These are phyloP conservation scores for Epinephelus awoara DNA, from an alignment of 2,797 vertebrate genomes.

Conservation along the genomic window DNA sequence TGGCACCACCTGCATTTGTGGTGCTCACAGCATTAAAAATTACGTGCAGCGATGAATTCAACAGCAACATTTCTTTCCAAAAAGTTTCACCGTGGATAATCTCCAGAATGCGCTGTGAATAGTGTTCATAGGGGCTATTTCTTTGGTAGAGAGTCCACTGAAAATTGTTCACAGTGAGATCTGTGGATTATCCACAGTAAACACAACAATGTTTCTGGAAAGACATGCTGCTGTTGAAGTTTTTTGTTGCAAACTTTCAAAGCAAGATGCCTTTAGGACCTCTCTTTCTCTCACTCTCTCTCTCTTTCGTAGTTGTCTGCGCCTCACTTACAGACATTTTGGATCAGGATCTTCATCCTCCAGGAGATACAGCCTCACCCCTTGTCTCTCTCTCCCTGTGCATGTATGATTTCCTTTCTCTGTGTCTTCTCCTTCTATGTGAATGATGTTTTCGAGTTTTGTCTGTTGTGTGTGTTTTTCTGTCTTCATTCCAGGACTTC, in stretches of 20 bases:
- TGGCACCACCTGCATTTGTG: background rate
- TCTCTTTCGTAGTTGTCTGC: background rate
- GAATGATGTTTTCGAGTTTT: slow-evolving; percentile 1
- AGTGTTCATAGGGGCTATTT: slow-evolving; percentile 1
- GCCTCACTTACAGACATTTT: slow-evolving; percentile 9
- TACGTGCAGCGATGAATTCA: slow-evolving; percentile 5
- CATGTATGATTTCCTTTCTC: background rate
- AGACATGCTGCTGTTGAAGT: background rate
- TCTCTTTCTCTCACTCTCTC: background rate
- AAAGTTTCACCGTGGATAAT: slow-evolving; percentile 3
- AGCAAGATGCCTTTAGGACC: background rate
- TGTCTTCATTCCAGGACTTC: slow-evolving; percentile 5
- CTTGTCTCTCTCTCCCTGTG: background rate
- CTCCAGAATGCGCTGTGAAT: background rate
- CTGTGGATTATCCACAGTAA: background rate
- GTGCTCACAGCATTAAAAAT: slow-evolving; percentile 1
- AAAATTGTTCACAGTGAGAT: background rate
- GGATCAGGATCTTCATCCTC: background rate
- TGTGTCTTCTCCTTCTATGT: background rate
- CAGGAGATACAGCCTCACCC: background rate
- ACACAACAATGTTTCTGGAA: slow-evolving; percentile 10
- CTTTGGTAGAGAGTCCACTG: background rate
- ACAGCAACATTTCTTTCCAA: slow-evolving; percentile 5
- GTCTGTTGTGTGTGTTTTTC: background rate
- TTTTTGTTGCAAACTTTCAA: slow-evolving; percentile 1